Percentiles rank a stretch among this genome's conserved stretches.
Conservation (phyloP, 1,140 invertebrate genomes). For the Stenopsyche tienmushanensis region DNA sequence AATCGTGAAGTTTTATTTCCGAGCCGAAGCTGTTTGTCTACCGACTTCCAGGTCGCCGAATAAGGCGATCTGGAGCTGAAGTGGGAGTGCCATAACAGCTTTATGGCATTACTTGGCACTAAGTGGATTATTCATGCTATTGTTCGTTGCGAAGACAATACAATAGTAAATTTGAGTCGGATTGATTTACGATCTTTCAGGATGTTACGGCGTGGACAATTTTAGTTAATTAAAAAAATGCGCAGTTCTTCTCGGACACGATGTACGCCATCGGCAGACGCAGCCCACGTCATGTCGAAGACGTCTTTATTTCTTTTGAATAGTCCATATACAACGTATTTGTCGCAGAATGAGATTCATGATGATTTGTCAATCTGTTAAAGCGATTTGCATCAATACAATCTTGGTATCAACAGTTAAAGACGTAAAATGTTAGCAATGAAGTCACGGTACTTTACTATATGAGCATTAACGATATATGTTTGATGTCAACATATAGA, state of each 20-base stretch:
- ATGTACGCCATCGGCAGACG: background rate
- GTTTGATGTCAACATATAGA: too few species aligned
- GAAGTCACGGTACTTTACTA: too few species aligned
- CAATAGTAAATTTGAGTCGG: constrained; percentile 9
- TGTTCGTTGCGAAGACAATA: constrained; percentile 2
- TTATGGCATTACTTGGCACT: background rate
- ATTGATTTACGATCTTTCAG: background rate
- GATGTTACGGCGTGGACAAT: background rate
- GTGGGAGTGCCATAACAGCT: constrained; percentile 2
- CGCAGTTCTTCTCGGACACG: background rate
- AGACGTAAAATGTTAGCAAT: too few species aligned
- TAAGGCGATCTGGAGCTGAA: background rate
- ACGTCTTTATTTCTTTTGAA: too few species aligned
- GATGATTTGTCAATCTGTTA: too few species aligned
- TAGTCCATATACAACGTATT: background rate
- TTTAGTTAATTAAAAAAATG: background rate
- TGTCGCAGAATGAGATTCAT: too few species aligned
- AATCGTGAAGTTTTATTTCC: too few species aligned
- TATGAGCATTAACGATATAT: too few species aligned
- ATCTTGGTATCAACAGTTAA: too few species aligned
- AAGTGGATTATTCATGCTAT: constrained; percentile 12
- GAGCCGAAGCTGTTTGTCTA: too few species aligned
- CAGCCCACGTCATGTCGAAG: too few species aligned
- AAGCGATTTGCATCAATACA: too few species aligned
- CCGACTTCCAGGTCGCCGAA: background rate